Percentiles rank a stretch among this genome's conserved stretches.
Conservation (phyloP, 2,113 vertebrate genomes). For the Cyanistes caeruleus region DNA sequence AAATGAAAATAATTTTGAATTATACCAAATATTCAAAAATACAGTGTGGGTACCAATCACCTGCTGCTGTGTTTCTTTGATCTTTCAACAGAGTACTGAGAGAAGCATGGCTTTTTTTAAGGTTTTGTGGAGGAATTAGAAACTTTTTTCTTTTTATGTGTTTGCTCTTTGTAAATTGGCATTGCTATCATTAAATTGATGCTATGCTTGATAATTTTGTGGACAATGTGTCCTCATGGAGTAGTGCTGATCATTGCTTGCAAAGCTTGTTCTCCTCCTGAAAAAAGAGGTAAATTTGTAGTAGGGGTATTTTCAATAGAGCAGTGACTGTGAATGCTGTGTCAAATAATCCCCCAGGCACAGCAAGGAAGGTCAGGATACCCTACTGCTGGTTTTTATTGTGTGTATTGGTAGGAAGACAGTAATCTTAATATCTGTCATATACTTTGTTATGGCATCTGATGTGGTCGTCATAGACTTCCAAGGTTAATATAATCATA, state of each 20-base stretch:
- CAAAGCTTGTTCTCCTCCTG: not conserved
- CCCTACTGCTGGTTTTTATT: not conserved
- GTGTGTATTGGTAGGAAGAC: not conserved
- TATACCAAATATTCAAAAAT: not conserved
- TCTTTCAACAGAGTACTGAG: not conserved
- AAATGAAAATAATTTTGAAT: not conserved
- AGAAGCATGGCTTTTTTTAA: not conserved
- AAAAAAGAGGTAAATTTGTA: not conserved
- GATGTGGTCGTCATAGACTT: not conserved
- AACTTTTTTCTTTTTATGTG: not conserved
- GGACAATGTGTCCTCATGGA: not conserved
- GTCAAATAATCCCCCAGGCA: not conserved
- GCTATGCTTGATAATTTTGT: not conserved
- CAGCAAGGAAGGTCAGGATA: not conserved
- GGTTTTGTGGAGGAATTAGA: not conserved
- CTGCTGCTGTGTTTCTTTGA: not conserved
- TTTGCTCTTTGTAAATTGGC: not conserved
- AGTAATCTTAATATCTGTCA: not conserved
- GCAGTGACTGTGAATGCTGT: not conserved
- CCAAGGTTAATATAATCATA: not conserved
- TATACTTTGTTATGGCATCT: not conserved
- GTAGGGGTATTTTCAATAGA: not conserved
- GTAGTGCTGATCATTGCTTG: not conserved
- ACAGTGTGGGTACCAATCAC: not conserved
- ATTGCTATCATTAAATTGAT: not conserved